Evolutionary conservation across 2,113 vertebrate species (phyloP).

Genomic region (Eurystomus gularis): DNA sequence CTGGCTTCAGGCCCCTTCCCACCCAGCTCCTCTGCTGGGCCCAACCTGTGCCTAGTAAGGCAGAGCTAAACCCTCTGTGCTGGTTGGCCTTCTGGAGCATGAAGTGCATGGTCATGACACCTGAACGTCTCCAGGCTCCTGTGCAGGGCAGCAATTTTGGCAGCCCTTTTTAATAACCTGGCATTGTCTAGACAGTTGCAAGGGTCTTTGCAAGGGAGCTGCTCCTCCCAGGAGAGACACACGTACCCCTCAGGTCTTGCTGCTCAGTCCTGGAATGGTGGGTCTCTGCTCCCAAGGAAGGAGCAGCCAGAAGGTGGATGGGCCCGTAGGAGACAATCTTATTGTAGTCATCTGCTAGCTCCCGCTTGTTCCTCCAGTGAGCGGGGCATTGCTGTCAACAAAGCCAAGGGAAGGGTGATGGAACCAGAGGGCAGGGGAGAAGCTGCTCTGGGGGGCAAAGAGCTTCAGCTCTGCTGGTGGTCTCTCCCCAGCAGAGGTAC

Average conservation of each 20-base stretch:
- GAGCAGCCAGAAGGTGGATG: slow-evolving; percentile 25
- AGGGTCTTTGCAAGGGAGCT: not conserved
- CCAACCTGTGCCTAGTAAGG: rapidly evolving
- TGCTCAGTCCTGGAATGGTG: not conserved
- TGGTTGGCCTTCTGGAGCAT: not conserved
- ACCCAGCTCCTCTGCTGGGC: not conserved
- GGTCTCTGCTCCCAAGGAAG: not conserved
- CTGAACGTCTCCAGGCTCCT: not conserved
- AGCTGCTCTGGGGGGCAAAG: rapidly evolving
- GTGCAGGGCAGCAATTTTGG: not conserved
- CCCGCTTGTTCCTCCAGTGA: not conserved
- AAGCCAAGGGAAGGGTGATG: not conserved
- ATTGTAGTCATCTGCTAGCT: not conserved
- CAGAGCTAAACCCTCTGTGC: not conserved
- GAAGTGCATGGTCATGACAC: rapidly evolving
- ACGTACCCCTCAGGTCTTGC: not conserved
- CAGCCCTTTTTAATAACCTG: not conserved
- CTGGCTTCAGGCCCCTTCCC: not conserved
- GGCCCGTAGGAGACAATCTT: slow-evolving; percentile 69
- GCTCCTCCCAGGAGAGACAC: not conserved
- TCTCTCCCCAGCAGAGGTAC: not conserved
- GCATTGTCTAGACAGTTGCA: not conserved
- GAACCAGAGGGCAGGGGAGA: not conserved
- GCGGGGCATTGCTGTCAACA: slow-evolving; percentile 43
- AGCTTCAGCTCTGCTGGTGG: not conserved